Conservation (phyloP, 2,888 invertebrate species). For the Apamea epomidion region DNA sequence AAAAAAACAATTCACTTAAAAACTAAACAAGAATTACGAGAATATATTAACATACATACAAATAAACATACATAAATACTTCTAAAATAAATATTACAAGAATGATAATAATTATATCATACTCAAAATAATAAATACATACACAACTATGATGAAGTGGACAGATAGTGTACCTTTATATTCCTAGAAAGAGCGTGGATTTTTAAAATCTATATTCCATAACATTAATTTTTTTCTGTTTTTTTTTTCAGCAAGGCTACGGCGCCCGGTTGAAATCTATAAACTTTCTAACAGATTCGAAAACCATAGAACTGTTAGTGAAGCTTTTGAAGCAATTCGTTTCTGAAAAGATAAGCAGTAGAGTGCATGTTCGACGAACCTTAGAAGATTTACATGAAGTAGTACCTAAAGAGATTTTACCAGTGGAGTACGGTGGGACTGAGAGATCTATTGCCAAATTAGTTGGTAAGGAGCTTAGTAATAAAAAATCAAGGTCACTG, state of each 20-base stretch:
- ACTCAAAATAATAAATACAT: no score
- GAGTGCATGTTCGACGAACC: slow-evolving; percentile 66
- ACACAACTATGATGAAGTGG: no score
- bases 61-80: no score
- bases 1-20: no score
- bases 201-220: no score
- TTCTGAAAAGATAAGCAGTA: slow-evolving; percentile 68
- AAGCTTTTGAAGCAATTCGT: slow-evolving; percentile 43
- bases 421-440: slow-evolving; percentile 73
- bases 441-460: slow-evolving; percentile 62
- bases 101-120: no score
- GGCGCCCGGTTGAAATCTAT: slow-evolving; percentile 69
- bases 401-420: slow-evolving; percentile 69
- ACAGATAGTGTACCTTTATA: no score
- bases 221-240: not conserved
- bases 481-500: not conserved
- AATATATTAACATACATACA: no score
- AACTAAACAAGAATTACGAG: no score
- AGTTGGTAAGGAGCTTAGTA: slow-evolving; percentile 9
- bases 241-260: slow-evolving; percentile 71
- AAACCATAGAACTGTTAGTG: slow-evolving; percentile 70
- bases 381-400: slow-evolving; percentile 64
- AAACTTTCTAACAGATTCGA: slow-evolving; percentile 72
- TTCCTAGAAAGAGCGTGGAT: no score
- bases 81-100: no score